Evolutionary conservation across 2,113 vertebrate species (phyloP).

Genomic region (Myrmecobius fasciatus): DNA sequence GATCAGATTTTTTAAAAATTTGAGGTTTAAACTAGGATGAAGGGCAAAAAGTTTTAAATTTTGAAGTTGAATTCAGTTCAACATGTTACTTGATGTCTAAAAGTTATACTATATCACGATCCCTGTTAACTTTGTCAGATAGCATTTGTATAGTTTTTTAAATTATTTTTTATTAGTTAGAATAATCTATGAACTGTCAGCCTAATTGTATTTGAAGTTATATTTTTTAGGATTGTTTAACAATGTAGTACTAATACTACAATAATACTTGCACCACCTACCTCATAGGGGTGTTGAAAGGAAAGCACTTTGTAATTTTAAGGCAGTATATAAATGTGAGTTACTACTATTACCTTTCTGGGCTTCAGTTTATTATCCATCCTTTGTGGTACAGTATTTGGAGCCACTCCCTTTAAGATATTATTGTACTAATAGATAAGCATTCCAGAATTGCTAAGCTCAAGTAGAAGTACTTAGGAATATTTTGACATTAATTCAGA

Average conservation of each 20-base stretch:
- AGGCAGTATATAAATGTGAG: neutral
- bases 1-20: neutral
- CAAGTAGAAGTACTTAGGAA: neutral
- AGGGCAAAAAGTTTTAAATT: neutral
- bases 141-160: conserved; percentile 10
- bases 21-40: neutral
- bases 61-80: neutral
- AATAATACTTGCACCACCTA: neutral
- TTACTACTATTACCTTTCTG: neutral
- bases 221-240: conserved; percentile 3
- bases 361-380: neutral
- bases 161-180: neutral
- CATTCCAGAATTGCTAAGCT: neutral
- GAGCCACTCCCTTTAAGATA: neutral
- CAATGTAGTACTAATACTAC: neutral
- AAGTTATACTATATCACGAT: neutral
- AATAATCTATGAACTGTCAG: neutral
- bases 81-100: neutral
- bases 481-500: neutral
- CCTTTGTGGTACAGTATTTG: neutral
- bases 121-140: neutral
- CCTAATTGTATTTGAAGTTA: neutral
- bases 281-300: neutral
- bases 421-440: neutral
- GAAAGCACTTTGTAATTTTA: neutral